These are phyloP conservation scores for Girardia tigrina DNA, from an alignment of 2,888 invertebrate species.

Conservation along the genomic window DNA sequence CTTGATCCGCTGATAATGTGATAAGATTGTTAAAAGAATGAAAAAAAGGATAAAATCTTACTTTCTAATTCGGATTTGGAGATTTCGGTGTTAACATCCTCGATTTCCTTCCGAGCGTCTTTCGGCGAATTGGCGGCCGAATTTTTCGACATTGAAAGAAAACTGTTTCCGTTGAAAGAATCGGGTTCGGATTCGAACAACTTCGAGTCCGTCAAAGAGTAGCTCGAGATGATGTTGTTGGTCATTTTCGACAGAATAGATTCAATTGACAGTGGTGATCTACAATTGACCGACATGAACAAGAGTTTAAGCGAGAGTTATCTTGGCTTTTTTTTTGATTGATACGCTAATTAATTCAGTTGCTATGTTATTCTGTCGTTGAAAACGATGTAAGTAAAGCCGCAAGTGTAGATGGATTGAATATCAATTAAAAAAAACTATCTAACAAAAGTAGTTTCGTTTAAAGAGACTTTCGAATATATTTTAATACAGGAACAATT, in stretches of 20 bases:
- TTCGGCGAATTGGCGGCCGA: not conserved
- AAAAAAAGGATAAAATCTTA: not conserved
- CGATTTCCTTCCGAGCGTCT: not conserved
- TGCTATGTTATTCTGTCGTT: not conserved
- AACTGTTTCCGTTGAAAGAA: not conserved
- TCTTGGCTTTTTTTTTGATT: conserved; percentile 13
- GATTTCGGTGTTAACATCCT: not conserved
- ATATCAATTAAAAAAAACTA: conserved; percentile 3
- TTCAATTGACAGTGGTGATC: conserved; percentile 14
- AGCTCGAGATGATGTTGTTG: conserved; percentile 11
- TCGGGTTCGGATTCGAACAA: not conserved
- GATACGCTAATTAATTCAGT: conserved; percentile 2
- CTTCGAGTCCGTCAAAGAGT: not conserved
- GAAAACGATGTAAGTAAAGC: conserved; percentile 5
- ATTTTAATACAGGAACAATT: conserved; percentile 15
- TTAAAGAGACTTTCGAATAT: conserved; percentile 17
- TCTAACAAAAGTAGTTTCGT: not conserved
- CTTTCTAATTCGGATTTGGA: not conserved
- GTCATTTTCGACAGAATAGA: conserved; percentile 16
- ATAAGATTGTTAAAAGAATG: not conserved
- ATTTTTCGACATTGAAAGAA: not conserved
- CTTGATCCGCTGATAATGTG: not conserved
- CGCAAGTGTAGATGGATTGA: conserved; percentile 11
- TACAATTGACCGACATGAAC: conserved; percentile 4
- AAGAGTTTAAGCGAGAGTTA: not conserved